Evolutionary conservation across 2,113 vertebrate species (phyloP).

Genomic region (Pedetes capensis): DNA sequence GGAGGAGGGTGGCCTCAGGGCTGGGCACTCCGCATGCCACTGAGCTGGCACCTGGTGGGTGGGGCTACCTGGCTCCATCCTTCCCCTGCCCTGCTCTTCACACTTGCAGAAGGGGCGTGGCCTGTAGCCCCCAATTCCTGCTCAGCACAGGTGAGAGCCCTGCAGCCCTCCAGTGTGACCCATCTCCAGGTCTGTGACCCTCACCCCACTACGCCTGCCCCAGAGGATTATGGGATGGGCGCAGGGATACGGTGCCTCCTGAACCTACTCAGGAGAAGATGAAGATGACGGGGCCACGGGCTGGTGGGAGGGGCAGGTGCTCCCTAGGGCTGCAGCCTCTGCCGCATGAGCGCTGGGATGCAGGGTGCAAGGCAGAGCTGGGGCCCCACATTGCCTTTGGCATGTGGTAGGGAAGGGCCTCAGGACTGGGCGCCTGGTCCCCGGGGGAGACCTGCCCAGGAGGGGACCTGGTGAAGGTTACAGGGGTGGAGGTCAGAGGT

Average conservation of each 20-base stretch:
- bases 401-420: neutral
- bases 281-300: neutral
- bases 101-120: neutral
- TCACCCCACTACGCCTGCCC: too few relatives aligned
- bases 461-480: too few relatives aligned
- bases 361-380: neutral
- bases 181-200: too few relatives aligned
- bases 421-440: neutral
- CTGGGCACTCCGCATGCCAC: fast-evolving
- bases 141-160: neutral
- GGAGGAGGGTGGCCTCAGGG: too few relatives aligned
- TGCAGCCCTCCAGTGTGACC: too few relatives aligned
- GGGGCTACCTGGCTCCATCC: neutral
- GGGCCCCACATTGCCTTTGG: too few relatives aligned
- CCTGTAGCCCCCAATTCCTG: too few relatives aligned
- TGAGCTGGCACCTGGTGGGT: neutral
- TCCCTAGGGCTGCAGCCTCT: fast-evolving
- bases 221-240: neutral
- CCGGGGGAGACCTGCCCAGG: neutral
- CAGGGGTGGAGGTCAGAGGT: neutral
- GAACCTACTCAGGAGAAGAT: too few relatives aligned
- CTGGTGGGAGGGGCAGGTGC: neutral
- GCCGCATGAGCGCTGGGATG: fast-evolving
- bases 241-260: too few relatives aligned
- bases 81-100: neutral